Base-by-base conservation (phyloP, 2,888 invertebrate genomes). In the Morpho deidamia region DNA sequence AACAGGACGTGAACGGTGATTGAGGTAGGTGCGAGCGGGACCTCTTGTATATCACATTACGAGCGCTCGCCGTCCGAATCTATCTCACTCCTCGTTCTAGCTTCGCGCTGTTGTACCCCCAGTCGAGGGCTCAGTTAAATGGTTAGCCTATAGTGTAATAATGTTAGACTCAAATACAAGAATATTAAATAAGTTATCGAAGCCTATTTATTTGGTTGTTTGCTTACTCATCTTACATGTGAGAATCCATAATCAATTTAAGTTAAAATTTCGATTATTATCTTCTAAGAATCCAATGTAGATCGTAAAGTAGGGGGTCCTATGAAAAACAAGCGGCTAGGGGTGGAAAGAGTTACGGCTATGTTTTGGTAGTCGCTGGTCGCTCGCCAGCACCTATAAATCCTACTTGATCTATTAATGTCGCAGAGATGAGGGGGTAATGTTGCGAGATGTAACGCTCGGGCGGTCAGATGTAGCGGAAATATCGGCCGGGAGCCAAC, bases 361-460 rank as follows among this genome's bases (percentile, higher is more conserved):
- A 32, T 58, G 58, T 62, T 58, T 60, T 59, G 56, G 14, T 45
- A 11, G 40, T 11, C 46, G 34, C 55, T 61, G 59, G 60, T 45
- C 42, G 44, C 11, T 40, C 60, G 60, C 58, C 59, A 58, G 53
- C 40, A 11, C 8, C 44, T 11, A 38, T 46, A 38, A 46, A 39
- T 41, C 32, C 48, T 23, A 51, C 51, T 48, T 52, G 52, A 60
- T 61, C 49, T 51, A 51, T 51, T 42, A 52, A 43, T 46, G 43
- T 52, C 37, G 44, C 32, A n/a, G 11, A 33, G 38, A 51, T 32
- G 11, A 51, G 11, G 37, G 45, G 38, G 32, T 38, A 10, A n/a
- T 46, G n/a, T 14, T 46, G 11, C 37, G 23, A 23, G 23, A 23
- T 23, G 23, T 23, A 23, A 14, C 12, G 34, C 12, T 14, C 9